A percentile compares a stretch with the other conserved stretches of the same genome.
These are phyloP conservation scores for Papilio xuthus DNA, from an alignment of 1,140 invertebrate species.

Conservation along the genomic window DNA sequence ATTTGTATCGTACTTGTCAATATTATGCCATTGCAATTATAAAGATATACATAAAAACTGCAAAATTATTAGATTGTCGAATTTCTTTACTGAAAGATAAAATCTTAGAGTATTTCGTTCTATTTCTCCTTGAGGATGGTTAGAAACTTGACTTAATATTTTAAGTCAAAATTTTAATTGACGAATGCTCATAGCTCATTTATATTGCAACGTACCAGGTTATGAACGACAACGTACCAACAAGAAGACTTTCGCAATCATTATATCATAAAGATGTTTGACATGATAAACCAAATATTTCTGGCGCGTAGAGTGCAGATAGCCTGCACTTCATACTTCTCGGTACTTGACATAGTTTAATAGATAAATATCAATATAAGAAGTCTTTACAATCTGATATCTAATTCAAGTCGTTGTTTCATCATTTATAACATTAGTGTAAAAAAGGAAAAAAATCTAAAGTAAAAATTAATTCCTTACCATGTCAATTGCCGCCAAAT, in stretches of 20 bases:
- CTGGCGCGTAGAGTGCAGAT: conserved; percentile 31
- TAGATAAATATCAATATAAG: conserved; percentile 27
- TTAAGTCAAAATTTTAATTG: not conserved
- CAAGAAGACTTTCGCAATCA: conserved; percentile 17
- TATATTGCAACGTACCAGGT: not conserved
- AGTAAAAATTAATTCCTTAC: not conserved
- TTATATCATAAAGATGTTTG: conserved; percentile 9
- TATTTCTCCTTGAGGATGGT: too few relatives aligned
- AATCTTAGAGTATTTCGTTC: too few relatives aligned
- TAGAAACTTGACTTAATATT: too few relatives aligned
- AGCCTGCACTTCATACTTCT: conserved; percentile 32
- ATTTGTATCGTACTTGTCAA: too few relatives aligned
- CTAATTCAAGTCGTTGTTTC: not conserved
- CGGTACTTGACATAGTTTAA: conserved; percentile 35
- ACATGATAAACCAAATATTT: conserved; percentile 39
- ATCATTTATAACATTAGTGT: not conserved
- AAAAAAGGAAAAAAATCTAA: not conserved
- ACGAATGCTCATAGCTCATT: not conserved
- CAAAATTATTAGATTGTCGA: too few relatives aligned
- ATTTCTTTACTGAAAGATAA: too few relatives aligned
- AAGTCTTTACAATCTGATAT: conserved; percentile 16
- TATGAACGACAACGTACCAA: too few relatives aligned
- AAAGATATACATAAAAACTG: too few relatives aligned
- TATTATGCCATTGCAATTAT: too few relatives aligned
- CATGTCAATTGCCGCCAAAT: not conserved